A percentile compares a stretch with the other conserved stretches of the same genome.
These are phyloP conservation scores for Rapana venosa DNA, from an alignment of 2,888 invertebrate genomes.

Conservation along the genomic window DNA sequence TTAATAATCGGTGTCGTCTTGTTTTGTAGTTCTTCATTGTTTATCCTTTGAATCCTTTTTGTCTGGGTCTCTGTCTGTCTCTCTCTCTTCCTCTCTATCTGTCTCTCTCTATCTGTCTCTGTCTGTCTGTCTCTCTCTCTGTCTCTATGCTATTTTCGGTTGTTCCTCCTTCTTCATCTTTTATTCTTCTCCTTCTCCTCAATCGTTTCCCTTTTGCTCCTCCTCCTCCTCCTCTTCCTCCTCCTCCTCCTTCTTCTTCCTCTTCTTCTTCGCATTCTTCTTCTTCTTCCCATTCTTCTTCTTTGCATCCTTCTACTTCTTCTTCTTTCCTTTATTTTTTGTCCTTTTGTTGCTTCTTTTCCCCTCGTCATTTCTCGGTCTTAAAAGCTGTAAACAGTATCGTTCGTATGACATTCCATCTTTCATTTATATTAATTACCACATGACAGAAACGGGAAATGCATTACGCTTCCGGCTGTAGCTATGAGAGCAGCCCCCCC, in stretches of 20 bases:
- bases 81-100: neutral
- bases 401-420: too few relatives aligned
- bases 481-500: too few relatives aligned
- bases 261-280: neutral
- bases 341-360: too few relatives aligned
- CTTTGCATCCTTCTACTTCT: neutral
- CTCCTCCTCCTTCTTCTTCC: neutral
- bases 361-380: too few relatives aligned
- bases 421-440: too few relatives aligned
- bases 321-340: neutral
- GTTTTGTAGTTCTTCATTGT: too few relatives aligned
- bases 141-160: neutral
- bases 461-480: too few relatives aligned
- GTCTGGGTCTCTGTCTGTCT: neutral
- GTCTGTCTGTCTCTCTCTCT: conserved; percentile 27
- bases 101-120: neutral
- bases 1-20: too few relatives aligned
- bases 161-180: neutral
- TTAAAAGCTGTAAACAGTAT: too few relatives aligned
- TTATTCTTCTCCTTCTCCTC: neutral
- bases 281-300: neutral
- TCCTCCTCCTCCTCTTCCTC: neutral
- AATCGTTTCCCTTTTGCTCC: too few relatives aligned
- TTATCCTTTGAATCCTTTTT: too few relatives aligned
- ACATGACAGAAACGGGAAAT: too few relatives aligned